Base-by-base conservation (phyloP, 2,888 invertebrate species). In the Vesta saturnalis region DNA sequence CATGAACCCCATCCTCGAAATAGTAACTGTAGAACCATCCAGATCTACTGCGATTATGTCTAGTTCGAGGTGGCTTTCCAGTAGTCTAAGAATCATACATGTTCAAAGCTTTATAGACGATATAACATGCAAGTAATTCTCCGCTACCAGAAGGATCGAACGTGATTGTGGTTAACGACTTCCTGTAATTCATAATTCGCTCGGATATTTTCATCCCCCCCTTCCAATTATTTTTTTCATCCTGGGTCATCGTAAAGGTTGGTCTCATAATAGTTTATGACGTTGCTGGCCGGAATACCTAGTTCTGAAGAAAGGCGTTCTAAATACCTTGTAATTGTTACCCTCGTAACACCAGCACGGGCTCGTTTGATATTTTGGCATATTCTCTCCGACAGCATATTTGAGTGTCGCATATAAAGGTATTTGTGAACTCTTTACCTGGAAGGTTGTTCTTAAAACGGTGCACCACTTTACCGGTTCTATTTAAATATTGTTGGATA, bases 161-260 rank as follows among this genome's bases (percentile, higher is more conserved):
- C 30, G 4, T 30, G 30, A 30, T 30, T 30, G 30, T 6, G 30
- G 30, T 30, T 30, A 10, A 30, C 30, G n/a, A n/a, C n/a, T n/a
- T n/a, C n/a, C n/a, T n/a, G n/a, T n/a, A n/a, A n/a, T n/a, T n/a
- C n/a, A n/a, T n/a, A n/a, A n/a, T n/a, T n/a, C n/a, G n/a, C n/a
- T n/a, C n/a, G 55, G 55, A 55, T 55, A 55, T 23, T 55, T 55
- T 8, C 55, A 30, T n/a, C 55, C 55, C 15, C 30, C 1, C 14
- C 30, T 55, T 4, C 1, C 30, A n/a, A n/a, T n/a, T n/a, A n/a
- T n/a, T n/a, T n/a, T n/a, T n/a, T n/a, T n/a, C n/a, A n/a, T n/a
- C n/a, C 15, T 1, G 55, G 55, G 15, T 55, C 55, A 30, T 55
- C 16, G 12, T 4, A 55, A 22, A 55, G 30, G 12, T 55, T 55